Evolutionary conservation across 2,113 vertebrate species (phyloP).

Genomic region (Scartelaos histophorus): DNA sequence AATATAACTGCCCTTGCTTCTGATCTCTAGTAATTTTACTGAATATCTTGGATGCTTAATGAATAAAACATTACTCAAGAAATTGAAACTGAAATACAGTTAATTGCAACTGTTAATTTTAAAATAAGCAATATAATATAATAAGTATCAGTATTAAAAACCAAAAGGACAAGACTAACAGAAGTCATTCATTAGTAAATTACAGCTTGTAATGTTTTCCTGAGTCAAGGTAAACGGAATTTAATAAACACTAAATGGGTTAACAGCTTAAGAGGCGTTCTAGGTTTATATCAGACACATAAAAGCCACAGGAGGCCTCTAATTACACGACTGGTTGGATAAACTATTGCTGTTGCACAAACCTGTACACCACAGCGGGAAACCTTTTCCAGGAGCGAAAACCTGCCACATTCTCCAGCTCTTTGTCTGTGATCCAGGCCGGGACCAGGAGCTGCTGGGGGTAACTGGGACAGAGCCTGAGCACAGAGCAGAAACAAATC

Average conservation of each 20-base stretch:
- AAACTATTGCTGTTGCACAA: conserved; percentile 24
- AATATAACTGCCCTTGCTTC: not conserved
- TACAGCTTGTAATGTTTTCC: conserved; percentile 2
- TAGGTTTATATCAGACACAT: conserved; percentile 1
- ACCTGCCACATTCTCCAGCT: conserved; percentile 93
- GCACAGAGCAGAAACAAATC: conserved; percentile 12
- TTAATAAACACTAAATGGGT: not conserved
- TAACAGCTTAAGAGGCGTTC: conserved; percentile 8
- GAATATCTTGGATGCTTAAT: not conserved
- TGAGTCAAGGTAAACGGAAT: not conserved
- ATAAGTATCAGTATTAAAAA: not conserved
- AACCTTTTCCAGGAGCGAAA: conserved; percentile 98
- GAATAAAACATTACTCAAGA: not conserved
- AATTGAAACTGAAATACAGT: not conserved
- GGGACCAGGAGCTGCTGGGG: conserved; percentile 96
- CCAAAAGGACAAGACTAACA: not conserved
- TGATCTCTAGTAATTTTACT: not conserved
- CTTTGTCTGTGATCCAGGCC: conserved; percentile 95
- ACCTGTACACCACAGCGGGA: conserved; percentile 96
- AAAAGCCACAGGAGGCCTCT: not conserved
- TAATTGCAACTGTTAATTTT: too few relatives aligned
- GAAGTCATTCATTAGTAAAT: conserved; percentile 3
- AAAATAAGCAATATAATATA: not conserved
- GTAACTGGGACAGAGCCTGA: conserved; percentile 94
- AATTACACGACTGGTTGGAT: not conserved